Evolutionary conservation across 2,888 invertebrate species (phyloP).

Genomic region (Spilosoma lubricipeda): DNA sequence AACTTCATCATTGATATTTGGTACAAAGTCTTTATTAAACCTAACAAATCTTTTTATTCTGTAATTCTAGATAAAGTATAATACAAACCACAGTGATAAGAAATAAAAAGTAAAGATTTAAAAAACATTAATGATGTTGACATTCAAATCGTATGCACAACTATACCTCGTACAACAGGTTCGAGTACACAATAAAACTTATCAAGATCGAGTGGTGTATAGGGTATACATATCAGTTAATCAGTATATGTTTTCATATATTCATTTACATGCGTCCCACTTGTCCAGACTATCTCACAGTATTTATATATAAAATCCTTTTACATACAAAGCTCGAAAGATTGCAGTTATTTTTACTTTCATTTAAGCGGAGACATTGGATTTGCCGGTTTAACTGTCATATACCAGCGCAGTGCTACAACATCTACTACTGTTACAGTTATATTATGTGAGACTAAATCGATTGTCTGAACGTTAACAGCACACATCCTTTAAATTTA

Average conservation of each 20-base stretch:
- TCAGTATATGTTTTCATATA: neutral
- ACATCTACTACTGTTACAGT: constrained; percentile 23
- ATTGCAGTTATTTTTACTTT: constrained; percentile 20
- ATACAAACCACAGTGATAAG: neutral
- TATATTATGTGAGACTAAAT: constrained; percentile 44
- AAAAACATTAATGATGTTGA: neutral
- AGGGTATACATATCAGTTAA: constrained; percentile 8
- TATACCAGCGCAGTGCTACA: constrained; percentile 27
- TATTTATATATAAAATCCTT: neutral
- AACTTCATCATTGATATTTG: too few relatives aligned
- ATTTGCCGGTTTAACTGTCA: constrained; percentile 34
- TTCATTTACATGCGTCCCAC: neutral
- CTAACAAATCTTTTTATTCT: neutral
- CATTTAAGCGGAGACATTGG: constrained; percentile 31
- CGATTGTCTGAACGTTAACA: constrained; percentile 58
- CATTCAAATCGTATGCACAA: neutral
- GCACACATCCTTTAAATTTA: constrained; percentile 30
- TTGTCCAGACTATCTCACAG: neutral
- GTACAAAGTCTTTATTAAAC: too few relatives aligned
- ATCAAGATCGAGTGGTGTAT: constrained; percentile 8
- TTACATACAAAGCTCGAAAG: constrained; percentile 9
- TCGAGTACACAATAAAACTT: neutral
- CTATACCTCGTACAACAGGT: neutral
- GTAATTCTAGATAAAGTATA: neutral
- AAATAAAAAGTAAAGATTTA: neutral